Evolutionary conservation across 2,888 invertebrate genomes (phyloP), one percentile per base, ranked within the genome.

Genomic region (Yponomeuta malinellus): DNA sequence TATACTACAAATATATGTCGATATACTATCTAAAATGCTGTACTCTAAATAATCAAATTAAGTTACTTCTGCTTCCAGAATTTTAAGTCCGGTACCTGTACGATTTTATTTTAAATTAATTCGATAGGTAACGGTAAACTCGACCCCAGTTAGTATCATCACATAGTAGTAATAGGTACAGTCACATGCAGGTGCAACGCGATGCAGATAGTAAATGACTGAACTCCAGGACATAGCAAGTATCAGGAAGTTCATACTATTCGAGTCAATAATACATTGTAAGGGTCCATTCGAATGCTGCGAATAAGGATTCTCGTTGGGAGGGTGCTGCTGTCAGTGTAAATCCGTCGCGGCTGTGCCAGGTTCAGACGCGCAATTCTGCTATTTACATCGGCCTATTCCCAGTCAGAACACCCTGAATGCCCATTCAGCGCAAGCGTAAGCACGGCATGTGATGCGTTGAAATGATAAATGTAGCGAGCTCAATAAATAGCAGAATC

Each of bases 401-500:
- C 33, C 31, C 65, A 33, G 33, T 12, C 29, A 65, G 65, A 29
- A 33, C 12, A 31, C 29, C 12, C 10, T 31, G 65, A 10, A 65
- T 31, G 33, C 52, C 52, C 52, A 59, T 59, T 59, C 52, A 29
- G 65, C 65, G 65, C 12, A 31, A 29, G 33, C 65, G 29, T 12
- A 65, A 65, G 65, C 65, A 33, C 65, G 29, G 33, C 31, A 31
- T 65, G 23, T 43, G 43, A 43, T 43, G 43, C 5, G 43, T 43
- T 43, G 9, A 8, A 6, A 31, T 64, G 64, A 29, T 63, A 63
- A 23, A 48, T n/a, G 33, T 33, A 68, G 68, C 43, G n/a, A 33
- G 68, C 10, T 33, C 68, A 68, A 43, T 12, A 68, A 68, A 43
- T 48, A 68, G 68, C 68, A 65, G 65, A 65, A 33, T 65, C 31